These are phyloP conservation scores for Odontocolon sp. DNA, from an alignment of 2,888 invertebrate genomes.

Conservation along the genomic window DNA sequence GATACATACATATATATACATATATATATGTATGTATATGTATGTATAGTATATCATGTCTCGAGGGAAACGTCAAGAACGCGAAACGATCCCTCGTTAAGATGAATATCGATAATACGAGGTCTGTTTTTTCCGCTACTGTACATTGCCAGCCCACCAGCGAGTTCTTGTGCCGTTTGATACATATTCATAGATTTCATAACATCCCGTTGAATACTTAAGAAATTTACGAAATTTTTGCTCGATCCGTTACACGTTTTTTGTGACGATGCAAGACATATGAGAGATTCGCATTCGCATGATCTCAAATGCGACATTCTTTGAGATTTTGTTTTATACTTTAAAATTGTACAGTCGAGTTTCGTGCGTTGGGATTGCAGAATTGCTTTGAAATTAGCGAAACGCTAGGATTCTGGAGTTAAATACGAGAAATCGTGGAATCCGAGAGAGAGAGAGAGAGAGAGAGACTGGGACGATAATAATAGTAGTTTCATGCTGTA, in stretches of 20 bases:
- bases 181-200: constrained; percentile 2
- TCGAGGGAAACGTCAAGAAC: constrained; percentile 41
- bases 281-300: constrained; percentile 16
- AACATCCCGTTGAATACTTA: constrained; percentile 8
- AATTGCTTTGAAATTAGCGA: constrained; percentile 14
- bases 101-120: constrained; percentile 56
- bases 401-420: background rate
- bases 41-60: constrained; percentile 39
- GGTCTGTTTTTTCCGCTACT: constrained; percentile 36
- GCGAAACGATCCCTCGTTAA: constrained; percentile 57
- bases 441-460: constrained; percentile 5
- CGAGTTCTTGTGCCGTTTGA: too few relatives aligned
- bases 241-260: background rate
- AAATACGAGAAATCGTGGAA: constrained; percentile 31
- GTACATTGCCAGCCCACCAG: constrained; percentile 3
- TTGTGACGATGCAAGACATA: background rate
- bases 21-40: too few relatives aligned
- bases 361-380: background rate
- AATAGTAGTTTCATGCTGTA: constrained; percentile 39
- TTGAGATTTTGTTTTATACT: constrained; percentile 16
- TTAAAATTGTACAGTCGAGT: constrained; percentile 20
- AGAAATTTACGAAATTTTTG: constrained; percentile 2
- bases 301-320: constrained; percentile 34
- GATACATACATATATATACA: too few relatives aligned
- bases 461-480: constrained; percentile 32